Percentiles rank a stretch among this genome's conserved stretches.
Evolutionary conservation across 2,797 vertebrate species (phyloP).

Genomic region (Pitangus sulphuratus): DNA sequence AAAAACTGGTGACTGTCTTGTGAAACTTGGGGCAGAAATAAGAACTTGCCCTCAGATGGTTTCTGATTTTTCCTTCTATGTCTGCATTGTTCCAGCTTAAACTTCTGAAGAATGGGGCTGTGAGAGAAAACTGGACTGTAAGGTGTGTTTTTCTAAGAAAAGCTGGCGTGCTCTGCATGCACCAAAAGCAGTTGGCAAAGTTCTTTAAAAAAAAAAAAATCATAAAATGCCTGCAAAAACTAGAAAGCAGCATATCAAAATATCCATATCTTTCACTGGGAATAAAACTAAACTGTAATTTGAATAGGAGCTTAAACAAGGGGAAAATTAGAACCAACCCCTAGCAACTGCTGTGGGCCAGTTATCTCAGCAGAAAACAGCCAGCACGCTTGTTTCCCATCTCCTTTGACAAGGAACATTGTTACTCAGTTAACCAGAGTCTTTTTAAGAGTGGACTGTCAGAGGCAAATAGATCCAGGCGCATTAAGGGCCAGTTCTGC

Average conservation of each 20-base stretch:
- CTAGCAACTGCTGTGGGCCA: background rate
- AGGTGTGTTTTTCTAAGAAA: background rate
- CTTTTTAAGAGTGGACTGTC: background rate
- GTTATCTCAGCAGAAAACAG: background rate
- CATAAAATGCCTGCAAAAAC: background rate
- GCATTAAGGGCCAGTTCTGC: background rate
- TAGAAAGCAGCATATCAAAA: background rate
- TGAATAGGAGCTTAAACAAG: background rate
- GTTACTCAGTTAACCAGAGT: constrained; percentile 1
- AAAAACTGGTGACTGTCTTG: background rate
- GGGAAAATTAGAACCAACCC: fast-evolving
- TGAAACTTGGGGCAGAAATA: background rate
- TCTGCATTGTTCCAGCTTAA: background rate
- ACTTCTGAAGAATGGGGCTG: background rate
- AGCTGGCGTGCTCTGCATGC: fast-evolving
- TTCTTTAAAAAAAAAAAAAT: background rate
- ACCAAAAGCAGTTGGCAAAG: background rate
- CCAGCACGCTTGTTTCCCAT: background rate
- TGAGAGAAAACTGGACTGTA: background rate
- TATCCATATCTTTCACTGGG: background rate
- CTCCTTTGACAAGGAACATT: background rate
- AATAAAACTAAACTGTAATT: background rate
- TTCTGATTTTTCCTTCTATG: background rate
- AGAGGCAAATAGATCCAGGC: background rate
- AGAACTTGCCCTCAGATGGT: background rate